These are phyloP conservation scores for Drymodes brunneopygia DNA, from an alignment of 2,113 vertebrate genomes.

Conservation along the genomic window DNA sequence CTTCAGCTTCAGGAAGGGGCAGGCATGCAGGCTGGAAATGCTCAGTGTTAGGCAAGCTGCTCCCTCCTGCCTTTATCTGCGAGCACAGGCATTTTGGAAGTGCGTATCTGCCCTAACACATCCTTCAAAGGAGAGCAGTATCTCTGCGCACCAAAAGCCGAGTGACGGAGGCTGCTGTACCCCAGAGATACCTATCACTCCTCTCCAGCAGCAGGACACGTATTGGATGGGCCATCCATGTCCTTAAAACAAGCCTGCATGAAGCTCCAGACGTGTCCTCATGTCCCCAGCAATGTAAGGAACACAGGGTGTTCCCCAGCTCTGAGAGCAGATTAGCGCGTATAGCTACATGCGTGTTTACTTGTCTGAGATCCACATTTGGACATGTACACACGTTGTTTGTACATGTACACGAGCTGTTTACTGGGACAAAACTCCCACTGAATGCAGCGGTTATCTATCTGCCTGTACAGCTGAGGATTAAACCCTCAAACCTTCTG, in stretches of 20 bases:
- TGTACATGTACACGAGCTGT: not conserved
- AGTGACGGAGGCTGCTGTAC: not conserved
- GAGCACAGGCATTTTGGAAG: not conserved
- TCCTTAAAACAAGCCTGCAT: rapidly evolving
- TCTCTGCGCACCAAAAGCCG: not conserved
- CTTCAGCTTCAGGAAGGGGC: not conserved
- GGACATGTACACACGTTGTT: not conserved
- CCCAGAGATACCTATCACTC: not conserved
- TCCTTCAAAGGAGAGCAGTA: not conserved
- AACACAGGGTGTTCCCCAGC: not conserved
- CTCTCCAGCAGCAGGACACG: not conserved
- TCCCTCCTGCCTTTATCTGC: conserved; percentile 39
- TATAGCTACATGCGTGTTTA: not conserved
- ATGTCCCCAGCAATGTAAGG: not conserved
- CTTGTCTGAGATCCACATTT: not conserved
- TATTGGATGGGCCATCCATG: rapidly evolving
- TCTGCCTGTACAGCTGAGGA: not conserved
- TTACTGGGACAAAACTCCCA: not conserved
- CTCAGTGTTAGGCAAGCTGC: not conserved
- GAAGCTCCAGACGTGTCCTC: not conserved
- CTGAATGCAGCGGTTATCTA: rapidly evolving
- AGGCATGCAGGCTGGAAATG: not conserved
- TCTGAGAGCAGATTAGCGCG: not conserved
- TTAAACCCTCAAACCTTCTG: not conserved
- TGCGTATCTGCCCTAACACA: not conserved